phyloP scores from a whole-genome alignment of 2,113 vertebrate genomes.

The Microtus oregoni region DNA sequence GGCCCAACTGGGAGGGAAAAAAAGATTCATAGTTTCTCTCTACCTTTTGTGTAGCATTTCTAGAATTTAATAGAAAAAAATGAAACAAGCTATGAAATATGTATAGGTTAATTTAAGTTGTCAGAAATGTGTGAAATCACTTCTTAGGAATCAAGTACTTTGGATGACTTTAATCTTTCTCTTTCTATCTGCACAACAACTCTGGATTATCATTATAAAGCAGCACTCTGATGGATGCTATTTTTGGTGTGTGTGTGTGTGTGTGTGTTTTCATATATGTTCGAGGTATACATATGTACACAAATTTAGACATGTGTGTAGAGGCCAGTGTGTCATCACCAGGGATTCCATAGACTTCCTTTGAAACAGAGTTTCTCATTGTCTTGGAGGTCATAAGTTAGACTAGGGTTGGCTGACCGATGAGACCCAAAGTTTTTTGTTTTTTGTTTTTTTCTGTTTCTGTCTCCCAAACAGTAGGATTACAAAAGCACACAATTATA shows the following conservation, averaged over 20 bases:
- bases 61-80: not conserved
- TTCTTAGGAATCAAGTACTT: not conserved
- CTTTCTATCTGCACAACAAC: not conserved
- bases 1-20: not conserved
- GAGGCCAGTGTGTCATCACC: not conserved
- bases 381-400: not conserved
- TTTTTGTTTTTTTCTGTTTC: no score
- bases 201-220: conserved; percentile 51
- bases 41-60: not conserved
- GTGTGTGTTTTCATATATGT: not conserved
- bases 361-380: not conserved
- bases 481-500: not conserved
- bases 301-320: not conserved
- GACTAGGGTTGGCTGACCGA: not conserved
- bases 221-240: not conserved
- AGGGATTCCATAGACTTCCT: not conserved
- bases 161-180: not conserved
- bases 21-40: not conserved
- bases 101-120: not conserved
- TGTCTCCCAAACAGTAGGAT: not conserved
- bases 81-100: not conserved
- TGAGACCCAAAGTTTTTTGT: not conserved
- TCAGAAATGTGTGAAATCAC: not conserved
- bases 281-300: not conserved
- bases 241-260: not conserved